Conservation (phyloP, 2,888 invertebrate species). For the Drosophila affinis region DNA sequence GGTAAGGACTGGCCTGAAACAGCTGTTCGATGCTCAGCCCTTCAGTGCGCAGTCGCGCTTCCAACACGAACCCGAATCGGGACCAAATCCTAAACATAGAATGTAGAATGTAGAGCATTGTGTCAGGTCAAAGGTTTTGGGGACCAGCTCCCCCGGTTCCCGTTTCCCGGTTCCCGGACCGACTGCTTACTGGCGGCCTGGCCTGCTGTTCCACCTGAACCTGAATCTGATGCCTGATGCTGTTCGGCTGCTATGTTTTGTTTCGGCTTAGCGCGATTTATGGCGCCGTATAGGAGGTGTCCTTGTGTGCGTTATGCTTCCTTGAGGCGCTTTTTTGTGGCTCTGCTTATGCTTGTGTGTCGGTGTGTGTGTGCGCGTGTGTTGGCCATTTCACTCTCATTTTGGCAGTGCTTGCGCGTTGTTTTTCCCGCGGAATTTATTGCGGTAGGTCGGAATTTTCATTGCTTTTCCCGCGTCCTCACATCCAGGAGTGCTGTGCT, state of each 20-base stretch:
- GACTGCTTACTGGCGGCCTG: constrained; percentile 18
- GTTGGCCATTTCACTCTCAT: constrained; percentile 67
- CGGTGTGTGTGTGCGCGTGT: constrained; percentile 11
- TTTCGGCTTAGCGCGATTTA: constrained; percentile 77
- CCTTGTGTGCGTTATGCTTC: constrained; percentile 31
- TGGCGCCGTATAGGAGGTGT: constrained; percentile 47
- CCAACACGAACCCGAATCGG: constrained; percentile 35
- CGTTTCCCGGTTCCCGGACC: background rate
- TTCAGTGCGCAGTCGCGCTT: constrained; percentile 52
- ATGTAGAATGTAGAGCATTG: constrained; percentile 80
- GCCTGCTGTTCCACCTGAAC: constrained; percentile 44
- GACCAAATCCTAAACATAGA: constrained; percentile 67
- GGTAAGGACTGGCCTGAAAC: constrained; percentile 60
- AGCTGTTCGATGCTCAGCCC: constrained; percentile 53
- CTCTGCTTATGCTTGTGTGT: constrained; percentile 9
- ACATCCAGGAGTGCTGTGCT: constrained; percentile 2
- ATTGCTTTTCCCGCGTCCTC: constrained; percentile 57
- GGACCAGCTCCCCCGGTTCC: no score
- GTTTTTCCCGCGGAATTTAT: constrained; percentile 70
- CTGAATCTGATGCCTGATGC: constrained; percentile 54
- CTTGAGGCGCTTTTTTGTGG: constrained; percentile 27
- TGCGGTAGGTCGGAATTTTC: constrained; percentile 81
- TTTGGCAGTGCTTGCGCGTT: constrained; percentile 53
- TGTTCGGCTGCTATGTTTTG: constrained; percentile 65
- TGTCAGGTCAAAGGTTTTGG: constrained; percentile 75